These are phyloP conservation scores for Apodemia duryi DNA, from an alignment of 2,888 invertebrate species.

Conservation along the genomic window DNA sequence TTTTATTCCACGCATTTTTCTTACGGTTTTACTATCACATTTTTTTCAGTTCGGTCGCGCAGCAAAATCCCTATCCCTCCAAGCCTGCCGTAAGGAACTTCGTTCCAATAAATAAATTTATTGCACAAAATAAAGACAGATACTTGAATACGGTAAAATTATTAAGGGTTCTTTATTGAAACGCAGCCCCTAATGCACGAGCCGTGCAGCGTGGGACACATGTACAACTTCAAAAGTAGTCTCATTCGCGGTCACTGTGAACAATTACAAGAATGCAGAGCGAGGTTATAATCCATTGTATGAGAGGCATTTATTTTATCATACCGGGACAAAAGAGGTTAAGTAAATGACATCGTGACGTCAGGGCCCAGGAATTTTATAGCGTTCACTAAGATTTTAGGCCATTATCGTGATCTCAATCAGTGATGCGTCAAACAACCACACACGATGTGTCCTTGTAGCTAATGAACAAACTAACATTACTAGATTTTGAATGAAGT, in stretches of 20 bases:
- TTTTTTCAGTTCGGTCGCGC: no score
- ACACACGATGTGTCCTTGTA: constrained; percentile 68
- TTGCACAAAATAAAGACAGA: no score
- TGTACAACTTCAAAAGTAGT: background rate
- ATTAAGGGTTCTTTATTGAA: no score
- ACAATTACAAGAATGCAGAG: constrained; percentile 51
- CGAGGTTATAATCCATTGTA: constrained; percentile 52
- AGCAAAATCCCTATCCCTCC: no score
- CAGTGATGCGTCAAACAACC: constrained; percentile 62
- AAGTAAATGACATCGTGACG: constrained; percentile 63
- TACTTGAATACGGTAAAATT: no score
- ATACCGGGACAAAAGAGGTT: constrained; percentile 42
- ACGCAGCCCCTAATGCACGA: background rate
- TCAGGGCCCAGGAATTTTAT: constrained; percentile 60
- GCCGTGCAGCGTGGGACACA: background rate
- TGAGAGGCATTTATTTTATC: constrained; percentile 67
- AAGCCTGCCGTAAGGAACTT: no score
- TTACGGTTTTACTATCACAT: no score
- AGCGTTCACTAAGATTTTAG: constrained; percentile 53
- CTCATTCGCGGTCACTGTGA: constrained; percentile 28
- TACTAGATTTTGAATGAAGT: no score
- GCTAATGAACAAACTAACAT: constrained; percentile 50
- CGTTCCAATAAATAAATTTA: no score
- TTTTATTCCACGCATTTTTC: no score
- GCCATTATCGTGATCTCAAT: constrained; percentile 67